Base-by-base conservation (phyloP, 2,797 vertebrate species). In the Hapalemur alaotrensis region DNA sequence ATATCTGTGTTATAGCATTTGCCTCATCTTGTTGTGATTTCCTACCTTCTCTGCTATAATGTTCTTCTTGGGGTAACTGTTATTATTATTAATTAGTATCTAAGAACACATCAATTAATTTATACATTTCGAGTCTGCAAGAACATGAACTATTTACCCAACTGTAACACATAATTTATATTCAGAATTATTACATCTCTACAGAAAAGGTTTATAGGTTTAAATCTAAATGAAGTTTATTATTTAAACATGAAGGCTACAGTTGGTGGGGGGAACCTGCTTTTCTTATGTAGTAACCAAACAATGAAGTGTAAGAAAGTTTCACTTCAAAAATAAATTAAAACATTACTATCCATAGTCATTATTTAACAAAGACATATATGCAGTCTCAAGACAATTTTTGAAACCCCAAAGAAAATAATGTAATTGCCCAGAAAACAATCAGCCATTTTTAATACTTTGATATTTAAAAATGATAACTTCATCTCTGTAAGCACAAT, bases 391-490 rank as follows among this genome's bases (percentile, higher is more conserved):
- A 96, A 97, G 69, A 96, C 93, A 98, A 96, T 95, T 98, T 98
- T 98, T 97, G 95, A 96, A 98, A 96, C 81, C 63, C 46, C 93
- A 83, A 95, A 57, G 90, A 98, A 98, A 98, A 96, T 97, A 98
- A 98, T 97, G 63, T 89, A 97, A 94, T 97, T 97, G 67, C 88
- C 85, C 91, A 97, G 92, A 98, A 98, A 98, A 90, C 94, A 98
- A 97, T 98, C 96, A 97, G 87, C 82, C 69, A 91, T 79, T 75
- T 97, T 96, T 95, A 97, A 94, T 97, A 96, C 94, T 97, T 97
- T 97, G 97, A 97, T 98, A 98, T 98, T 98, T 98, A 98, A 98
- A 97, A 98, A 97, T 96, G 96, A 97, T 91, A 92, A 50, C n/a
- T 98, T 96, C 96, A 90, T 97, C 95, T 98, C 91, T 98, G 75